These are phyloP conservation scores for Zophobas morio DNA, from an alignment of 1,140 invertebrate genomes.

Conservation along the genomic window DNA sequence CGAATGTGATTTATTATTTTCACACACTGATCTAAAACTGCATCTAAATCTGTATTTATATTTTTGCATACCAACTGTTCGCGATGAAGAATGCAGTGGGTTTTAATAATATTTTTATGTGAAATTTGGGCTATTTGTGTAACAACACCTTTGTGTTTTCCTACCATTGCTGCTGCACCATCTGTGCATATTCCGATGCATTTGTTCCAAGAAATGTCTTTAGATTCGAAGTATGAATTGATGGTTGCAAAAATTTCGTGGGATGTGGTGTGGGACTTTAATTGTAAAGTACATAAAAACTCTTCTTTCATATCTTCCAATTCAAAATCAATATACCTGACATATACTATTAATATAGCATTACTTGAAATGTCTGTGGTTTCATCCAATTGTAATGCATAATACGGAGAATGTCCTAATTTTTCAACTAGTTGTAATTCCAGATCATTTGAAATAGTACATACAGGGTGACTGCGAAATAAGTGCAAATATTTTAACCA, in stretches of 20 bases:
- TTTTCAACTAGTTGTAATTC: no score
- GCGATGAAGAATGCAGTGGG: neutral
- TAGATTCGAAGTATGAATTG: neutral
- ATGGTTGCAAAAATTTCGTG: neutral
- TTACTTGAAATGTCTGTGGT: neutral
- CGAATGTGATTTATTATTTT: slow-evolving; percentile 27
- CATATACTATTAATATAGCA: neutral
- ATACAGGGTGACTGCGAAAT: no score
- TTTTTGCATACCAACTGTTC: slow-evolving; percentile 12
- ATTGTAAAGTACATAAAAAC: neutral
- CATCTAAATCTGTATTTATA: slow-evolving; percentile 2
- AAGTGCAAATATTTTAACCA: no score
- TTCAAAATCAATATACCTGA: neutral
- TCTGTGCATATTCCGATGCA: neutral
- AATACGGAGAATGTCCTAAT: no score
- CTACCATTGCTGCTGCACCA: slow-evolving; percentile 1
- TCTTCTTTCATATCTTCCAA: neutral
- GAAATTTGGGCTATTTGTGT: slow-evolving; percentile 4
- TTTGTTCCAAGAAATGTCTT: slow-evolving; percentile 9
- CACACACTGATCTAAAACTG: slow-evolving; percentile 33
- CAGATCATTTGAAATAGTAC: no score
- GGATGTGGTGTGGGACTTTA: neutral
- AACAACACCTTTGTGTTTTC: neutral
- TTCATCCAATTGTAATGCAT: no score
- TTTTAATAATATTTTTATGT: neutral